Evolutionary conservation across 2,888 invertebrate species (phyloP).

Genomic region (Scotopteryx bipunctaria): DNA sequence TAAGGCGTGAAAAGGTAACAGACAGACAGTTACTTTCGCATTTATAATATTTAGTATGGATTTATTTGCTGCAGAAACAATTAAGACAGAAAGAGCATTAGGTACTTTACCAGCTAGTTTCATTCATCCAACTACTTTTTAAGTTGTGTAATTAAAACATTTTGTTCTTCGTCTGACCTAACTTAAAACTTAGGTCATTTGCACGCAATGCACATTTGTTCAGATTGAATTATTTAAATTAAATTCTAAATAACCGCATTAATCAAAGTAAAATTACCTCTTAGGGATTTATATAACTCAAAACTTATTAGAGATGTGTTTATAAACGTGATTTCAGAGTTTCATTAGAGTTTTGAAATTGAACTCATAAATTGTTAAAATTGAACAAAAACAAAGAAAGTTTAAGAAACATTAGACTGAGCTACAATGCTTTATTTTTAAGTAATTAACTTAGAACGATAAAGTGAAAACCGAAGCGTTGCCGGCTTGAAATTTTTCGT

Average conservation of each 20-base stretch:
- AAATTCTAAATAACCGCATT: conserved; percentile 24
- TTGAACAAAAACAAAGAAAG: conserved; percentile 12
- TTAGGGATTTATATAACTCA: conserved; percentile 24
- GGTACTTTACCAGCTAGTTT: too few relatives aligned
- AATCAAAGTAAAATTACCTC: conserved; percentile 24
- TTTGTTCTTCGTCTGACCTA: conserved; percentile 2
- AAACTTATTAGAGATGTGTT: conserved; percentile 24
- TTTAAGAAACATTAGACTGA: too few relatives aligned
- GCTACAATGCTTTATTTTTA: too few relatives aligned
- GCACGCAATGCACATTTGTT: conserved; percentile 13
- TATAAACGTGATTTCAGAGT: conserved; percentile 28
- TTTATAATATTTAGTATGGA: too few relatives aligned
- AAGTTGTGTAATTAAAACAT: conserved; percentile 2
- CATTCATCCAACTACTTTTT: too few relatives aligned
- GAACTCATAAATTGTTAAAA: conserved; percentile 25
- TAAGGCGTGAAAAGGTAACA: too few relatives aligned
- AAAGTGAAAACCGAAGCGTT: too few relatives aligned
- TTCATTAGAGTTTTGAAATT: conserved; percentile 26
- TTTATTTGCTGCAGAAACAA: too few relatives aligned
- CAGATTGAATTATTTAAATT: conserved; percentile 10
- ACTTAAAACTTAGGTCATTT: neutral
- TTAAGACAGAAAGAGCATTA: too few relatives aligned
- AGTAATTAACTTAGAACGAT: too few relatives aligned
- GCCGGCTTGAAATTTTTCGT: too few relatives aligned
- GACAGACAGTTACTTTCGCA: neutral